Evolutionary conservation across 2,113 vertebrate species (phyloP), one percentile per base, ranked within the genome.

Genomic region (Microcebus griseorufus): DNA sequence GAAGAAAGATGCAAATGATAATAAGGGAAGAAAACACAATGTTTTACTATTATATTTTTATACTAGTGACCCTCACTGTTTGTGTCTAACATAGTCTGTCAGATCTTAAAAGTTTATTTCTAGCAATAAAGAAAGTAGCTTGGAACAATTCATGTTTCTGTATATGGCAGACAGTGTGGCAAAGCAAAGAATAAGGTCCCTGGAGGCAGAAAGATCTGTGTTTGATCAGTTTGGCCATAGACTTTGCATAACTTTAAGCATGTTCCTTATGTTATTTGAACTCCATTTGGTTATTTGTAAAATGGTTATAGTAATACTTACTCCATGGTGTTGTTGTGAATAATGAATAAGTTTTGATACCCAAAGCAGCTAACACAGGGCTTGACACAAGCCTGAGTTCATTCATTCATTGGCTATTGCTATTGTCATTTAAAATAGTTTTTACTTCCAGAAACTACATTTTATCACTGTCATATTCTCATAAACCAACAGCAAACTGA

Each of bases 51-150:
- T 72, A 53, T 17, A 48, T 78, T 88, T 65, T 93, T 84, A 82
- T 7, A 45, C 25, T 22, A 39, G 42, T 58, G 48, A 37, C 62
- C 67, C 82, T 95, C 45, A 70, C 53, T 55, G 12, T 82, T 97
- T 16, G 25, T 42, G 60, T 90, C 25, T 55, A 82, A 84, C 48
- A 75, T 5, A 82, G 23, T 83, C 53, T 69, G 27, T 51, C 78
- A 75, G 27, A 89, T 90, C 65, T 78, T 96, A 90, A 81, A 85
- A 60, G 25, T 83, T 83, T 83, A 62, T 88, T 84, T 94, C 60
- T 76, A 51, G 9, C 3, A 65, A 92, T 81, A 88, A 88, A 51
- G 67, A 76, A 88, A 73, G 48, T 87, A 73, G 32, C 51, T 87
- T 72, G n/a, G 69, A 92, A 45, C 2, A 88, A 29, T 32, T 94